Conservation (phyloP, 2,888 invertebrate genomes). For the Philaethria dido region DNA sequence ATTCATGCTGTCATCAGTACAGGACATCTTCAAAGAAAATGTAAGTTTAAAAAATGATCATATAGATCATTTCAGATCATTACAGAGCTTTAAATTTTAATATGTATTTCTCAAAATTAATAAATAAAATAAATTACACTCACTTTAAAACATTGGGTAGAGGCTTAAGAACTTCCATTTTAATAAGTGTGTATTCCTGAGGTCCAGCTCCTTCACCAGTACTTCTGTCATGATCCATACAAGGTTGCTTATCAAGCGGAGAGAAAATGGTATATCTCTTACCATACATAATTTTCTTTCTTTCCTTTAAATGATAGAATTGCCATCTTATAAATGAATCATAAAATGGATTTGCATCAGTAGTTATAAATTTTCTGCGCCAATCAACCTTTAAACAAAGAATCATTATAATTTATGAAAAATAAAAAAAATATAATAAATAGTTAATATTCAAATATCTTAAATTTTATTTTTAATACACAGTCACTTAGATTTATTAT, state of each 20-base stretch:
- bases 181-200: constrained; percentile 98
- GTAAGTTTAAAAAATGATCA: too few species aligned
- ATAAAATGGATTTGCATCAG: constrained; percentile 98
- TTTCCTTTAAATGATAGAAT: constrained; percentile 91
- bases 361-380: constrained; percentile 99
- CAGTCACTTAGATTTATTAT: not conserved
- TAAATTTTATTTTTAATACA: not conserved
- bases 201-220: constrained; percentile 98
- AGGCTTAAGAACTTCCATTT: constrained; percentile 92
- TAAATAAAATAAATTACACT: constrained; percentile 45
- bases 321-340: constrained; percentile 99
- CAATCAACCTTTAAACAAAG: constrained; percentile 89
- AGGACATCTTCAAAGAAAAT: too few species aligned
- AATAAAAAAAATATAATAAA: not conserved
- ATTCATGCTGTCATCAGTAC: too few species aligned
- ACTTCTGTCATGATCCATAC: constrained; percentile 99
- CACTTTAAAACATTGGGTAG: constrained; percentile 88
- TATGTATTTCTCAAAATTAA: too few species aligned
- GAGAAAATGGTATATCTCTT: constrained; percentile 98
- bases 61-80: too few species aligned
- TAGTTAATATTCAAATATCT: not conserved
- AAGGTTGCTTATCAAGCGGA: constrained; percentile 98
- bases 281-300: constrained; percentile 97
- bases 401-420: not conserved
- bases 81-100: too few species aligned